Evolutionary conservation across 1,140 invertebrate genomes (phyloP).

Genomic region (Trypoxylus dichotomus): DNA sequence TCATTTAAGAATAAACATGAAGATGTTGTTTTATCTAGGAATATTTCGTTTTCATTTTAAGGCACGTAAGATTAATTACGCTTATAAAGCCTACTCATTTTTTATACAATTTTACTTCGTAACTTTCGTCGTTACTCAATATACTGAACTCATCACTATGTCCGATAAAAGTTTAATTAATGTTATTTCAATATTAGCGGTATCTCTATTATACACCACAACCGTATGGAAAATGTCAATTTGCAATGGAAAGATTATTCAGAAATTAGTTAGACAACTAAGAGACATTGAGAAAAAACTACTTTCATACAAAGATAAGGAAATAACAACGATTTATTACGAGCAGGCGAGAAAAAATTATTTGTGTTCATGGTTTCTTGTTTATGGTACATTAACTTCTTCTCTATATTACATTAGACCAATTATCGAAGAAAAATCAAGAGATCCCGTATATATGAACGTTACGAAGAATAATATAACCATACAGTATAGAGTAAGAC

Average conservation of each 20-base stretch:
- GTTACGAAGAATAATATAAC: slow-evolving; percentile 9
- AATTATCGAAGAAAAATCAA: slow-evolving; percentile 9
- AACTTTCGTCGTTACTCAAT: slow-evolving; percentile 31
- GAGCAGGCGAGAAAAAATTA: slow-evolving; percentile 27
- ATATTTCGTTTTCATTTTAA: slow-evolving; percentile 25
- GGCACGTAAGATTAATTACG: not conserved
- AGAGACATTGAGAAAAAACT: slow-evolving; percentile 30
- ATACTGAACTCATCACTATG: slow-evolving; percentile 29
- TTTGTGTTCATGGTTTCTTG: slow-evolving; percentile 28
- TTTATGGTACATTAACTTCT: slow-evolving; percentile 19
- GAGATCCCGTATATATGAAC: slow-evolving; percentile 1
- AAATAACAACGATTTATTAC: slow-evolving; percentile 30
- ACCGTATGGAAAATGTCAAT: slow-evolving; percentile 29
- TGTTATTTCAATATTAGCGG: slow-evolving; percentile 31
- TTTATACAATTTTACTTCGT: slow-evolving; percentile 31
- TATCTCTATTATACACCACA: slow-evolving; percentile 33
- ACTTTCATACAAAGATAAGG: slow-evolving; percentile 24
- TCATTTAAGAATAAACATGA: slow-evolving; percentile 33
- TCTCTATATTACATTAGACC: slow-evolving; percentile 33
- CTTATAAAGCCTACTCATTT: slow-evolving; percentile 25
- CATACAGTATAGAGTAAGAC: slow-evolving; percentile 5
- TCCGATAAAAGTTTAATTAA: slow-evolving; percentile 26
- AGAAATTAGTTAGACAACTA: slow-evolving; percentile 31
- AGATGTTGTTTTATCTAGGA: slow-evolving; percentile 23
- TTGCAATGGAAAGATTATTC: slow-evolving; percentile 24